Conservation (phyloP, 2,888 invertebrate species). For the Pheosia tremula region DNA sequence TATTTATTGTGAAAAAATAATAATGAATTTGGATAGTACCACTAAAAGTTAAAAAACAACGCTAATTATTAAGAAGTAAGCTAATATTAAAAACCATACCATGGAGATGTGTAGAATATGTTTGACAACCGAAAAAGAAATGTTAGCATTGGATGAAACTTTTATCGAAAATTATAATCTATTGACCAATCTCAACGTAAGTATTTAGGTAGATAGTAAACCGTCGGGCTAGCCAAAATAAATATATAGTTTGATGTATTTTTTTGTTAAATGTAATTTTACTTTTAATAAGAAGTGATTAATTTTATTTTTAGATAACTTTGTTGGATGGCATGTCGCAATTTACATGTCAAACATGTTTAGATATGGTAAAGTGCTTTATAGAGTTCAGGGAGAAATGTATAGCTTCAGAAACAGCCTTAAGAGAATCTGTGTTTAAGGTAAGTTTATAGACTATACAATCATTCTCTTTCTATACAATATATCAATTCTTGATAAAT, state of each 20-base stretch:
- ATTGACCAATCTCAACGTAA: conserved; percentile 64
- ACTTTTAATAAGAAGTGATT: not conserved
- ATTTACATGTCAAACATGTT: conserved; percentile 52
- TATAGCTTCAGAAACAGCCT: conserved; percentile 44
- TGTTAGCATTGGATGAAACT: conserved; percentile 49
- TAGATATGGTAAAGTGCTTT: conserved; percentile 46
- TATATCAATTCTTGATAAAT: no score
- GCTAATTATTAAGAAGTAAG: no score
- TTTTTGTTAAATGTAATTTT: not conserved
- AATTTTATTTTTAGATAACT: conserved; percentile 46
- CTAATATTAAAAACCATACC: not conserved
- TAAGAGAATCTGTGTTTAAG: conserved; percentile 31
- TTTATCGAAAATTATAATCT: conserved; percentile 56
- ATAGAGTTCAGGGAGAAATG: conserved; percentile 59
- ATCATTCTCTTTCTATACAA: no score
- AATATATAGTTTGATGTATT: not conserved
- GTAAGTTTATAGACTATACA: conserved; percentile 7
- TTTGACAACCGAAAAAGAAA: conserved; percentile 43
- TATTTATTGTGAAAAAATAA: no score
- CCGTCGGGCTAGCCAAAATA: not conserved
- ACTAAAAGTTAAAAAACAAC: no score
- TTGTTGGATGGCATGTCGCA: conserved; percentile 57
- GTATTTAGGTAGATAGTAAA: conserved; percentile 15
- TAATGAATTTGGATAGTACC: no score
- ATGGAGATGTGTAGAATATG: conserved; percentile 68